Evolutionary conservation across 92 coral and sea anemone genomes (phyloP), one percentile per base, ranked within the genome.

Genomic region (Epizoanthus ramosus): DNA sequence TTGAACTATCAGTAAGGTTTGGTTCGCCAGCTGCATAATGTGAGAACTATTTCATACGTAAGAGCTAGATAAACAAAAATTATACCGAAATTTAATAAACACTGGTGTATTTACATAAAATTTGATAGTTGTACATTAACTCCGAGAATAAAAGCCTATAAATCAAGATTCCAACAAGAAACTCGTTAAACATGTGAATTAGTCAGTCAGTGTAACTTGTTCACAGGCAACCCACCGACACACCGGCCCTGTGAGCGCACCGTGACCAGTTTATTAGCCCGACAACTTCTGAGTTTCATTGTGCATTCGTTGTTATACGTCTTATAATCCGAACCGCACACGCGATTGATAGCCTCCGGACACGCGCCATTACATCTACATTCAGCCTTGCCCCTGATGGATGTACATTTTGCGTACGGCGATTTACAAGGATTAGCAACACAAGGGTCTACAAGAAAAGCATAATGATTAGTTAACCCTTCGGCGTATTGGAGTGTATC

Each of bases 261-360:
- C 2, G 79, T 74, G 50, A 74, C 79, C 79, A 74, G 1, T 53
- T 53, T 74, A 74, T 74, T 56, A 54, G 61, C 28, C n/a, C 79
- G 79, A 54, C 79, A 74, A 52, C 79, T 74, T 56, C 79, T 53
- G 79, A 53, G 47, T 74, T 28, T 74, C 79, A 74, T 53, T 23
- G 58, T 57, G 79, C 79, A 74, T 19, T 74, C 79, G 79, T 28
- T 74, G 79, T 74, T 74, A 74, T 74, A 74, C 64, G 79, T 74
- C 79, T 74, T 74, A 74, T 24, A 74, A 54, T 74, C 79, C 17
- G 79, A 74, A 56, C 65, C 79, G 79, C 79, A 74, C 23, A 74
- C 79, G 79, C 79, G 79, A 63, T 74, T 22, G 79, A 74, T 74
- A 56, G 43, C 50, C 37, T 53, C 79, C 23, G 65, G 43, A 15